Conservation (phyloP, 92 coral and sea anemone genomes). For the Diadumene lineata region DNA sequence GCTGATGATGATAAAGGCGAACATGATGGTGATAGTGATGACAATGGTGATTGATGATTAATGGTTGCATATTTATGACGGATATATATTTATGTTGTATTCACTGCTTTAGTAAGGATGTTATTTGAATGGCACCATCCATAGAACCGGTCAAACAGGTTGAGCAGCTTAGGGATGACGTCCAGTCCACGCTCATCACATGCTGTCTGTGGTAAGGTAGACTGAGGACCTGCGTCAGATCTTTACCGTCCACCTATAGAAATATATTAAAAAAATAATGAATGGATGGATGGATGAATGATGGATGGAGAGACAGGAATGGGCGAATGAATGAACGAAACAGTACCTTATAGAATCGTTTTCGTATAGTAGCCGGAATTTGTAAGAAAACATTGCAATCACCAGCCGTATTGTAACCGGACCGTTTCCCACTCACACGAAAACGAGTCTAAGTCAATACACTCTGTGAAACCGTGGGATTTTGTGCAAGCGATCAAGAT, state of each 20-base stretch:
- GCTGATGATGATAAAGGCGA: background rate
- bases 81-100: background rate
- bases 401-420: too few relatives aligned
- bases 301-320: background rate
- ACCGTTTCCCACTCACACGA: too few relatives aligned
- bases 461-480: too few relatives aligned
- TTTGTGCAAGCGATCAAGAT: too few relatives aligned
- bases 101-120: slow-evolving; percentile 77
- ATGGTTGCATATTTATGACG: background rate
- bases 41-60: background rate
- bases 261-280: background rate
- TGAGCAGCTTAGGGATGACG: slow-evolving; percentile 72
- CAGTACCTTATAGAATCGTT: background rate
- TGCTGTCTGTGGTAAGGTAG: slow-evolving; percentile 86
- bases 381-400: too few relatives aligned
- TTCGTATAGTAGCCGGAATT: background rate
- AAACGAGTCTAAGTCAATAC: too few relatives aligned
- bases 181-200: slow-evolving; percentile 97
- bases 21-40: background rate
- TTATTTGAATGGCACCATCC: slow-evolving; percentile 85
- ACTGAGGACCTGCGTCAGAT: slow-evolving; percentile 65
- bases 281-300: background rate
- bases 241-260: slow-evolving; percentile 53
- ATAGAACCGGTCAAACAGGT: slow-evolving; percentile 91
- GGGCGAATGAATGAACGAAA: background rate